Base-by-base conservation (phyloP, 2,797 vertebrate species). In the Sebastes oblongus region DNA sequence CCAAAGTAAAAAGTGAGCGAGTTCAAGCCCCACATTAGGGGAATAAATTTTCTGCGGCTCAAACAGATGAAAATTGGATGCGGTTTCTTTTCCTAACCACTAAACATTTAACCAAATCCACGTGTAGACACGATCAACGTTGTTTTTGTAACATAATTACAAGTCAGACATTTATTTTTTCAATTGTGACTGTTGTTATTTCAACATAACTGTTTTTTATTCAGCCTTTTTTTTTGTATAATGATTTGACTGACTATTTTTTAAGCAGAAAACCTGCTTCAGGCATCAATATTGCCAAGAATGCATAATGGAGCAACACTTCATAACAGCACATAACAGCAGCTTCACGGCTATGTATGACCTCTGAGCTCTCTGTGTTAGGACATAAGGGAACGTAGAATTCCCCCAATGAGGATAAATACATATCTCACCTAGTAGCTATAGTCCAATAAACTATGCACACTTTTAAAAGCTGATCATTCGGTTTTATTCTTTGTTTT, bases 51-150 rank as follows among this genome's bases (percentile, higher is more conserved):
- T 68, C 18, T 71, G 54, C 27, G 20, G 62, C 25, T 66, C 69
- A 54, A 62, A 68, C 55, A 69, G 27, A 72, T 65, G 59, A 68
- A 77, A 70, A 78, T 46, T 67, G 71, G 1, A 66, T 61, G 59
- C 36, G 14, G 10, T 80, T 82, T 72, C 6, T 59, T 76, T 25
- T 25, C 20, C 16, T 4, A 24, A 29, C 50, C 22, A 34, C 27
- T 8, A 39, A 65, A 39, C 16, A 66, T 78, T 78, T 25, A 59
- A 72, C 20, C 6, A 6, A 76, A 46, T 68, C 58, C 74, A 58
- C 30, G 60, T 70, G 61, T 11, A 30, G 73, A 66, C 18, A 18
- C 18, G 2, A 58, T 65, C 8, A 54, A 3, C 25, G 30, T 18
- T 68, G 20, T 30, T 75, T 69, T 75, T 69, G 5, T 27, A 18